Evolutionary conservation across 2,888 invertebrate species (phyloP).

Genomic region (Aethes cnicana): DNA sequence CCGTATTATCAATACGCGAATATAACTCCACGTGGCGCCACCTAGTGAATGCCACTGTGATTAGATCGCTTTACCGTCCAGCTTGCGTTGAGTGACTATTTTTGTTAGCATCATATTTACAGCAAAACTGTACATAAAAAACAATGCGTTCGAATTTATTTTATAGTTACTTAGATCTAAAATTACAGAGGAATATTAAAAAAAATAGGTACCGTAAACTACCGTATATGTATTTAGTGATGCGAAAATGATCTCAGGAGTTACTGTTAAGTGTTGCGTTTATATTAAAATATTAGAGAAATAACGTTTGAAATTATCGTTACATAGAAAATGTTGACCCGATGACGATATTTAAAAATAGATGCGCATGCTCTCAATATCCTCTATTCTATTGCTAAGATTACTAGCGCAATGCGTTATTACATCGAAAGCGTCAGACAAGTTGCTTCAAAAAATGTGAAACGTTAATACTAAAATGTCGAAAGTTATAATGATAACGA

Average conservation of each 20-base stretch:
- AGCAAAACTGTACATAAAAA: slow-evolving; percentile 39
- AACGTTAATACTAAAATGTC: slow-evolving; percentile 1
- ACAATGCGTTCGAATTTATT: slow-evolving; percentile 40
- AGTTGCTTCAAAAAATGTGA: slow-evolving; percentile 19
- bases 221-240: too few species aligned
- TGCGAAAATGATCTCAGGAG: too few species aligned
- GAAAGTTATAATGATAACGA: slow-evolving; percentile 22
- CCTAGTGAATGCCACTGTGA: slow-evolving; percentile 61
- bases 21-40: slow-evolving; percentile 64
- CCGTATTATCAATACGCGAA: slow-evolving; percentile 47
- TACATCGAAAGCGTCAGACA: slow-evolving; percentile 46
- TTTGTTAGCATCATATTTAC: slow-evolving; percentile 57
- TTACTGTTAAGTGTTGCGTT: too few species aligned
- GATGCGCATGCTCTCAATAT: slow-evolving; percentile 71
- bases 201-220: too few species aligned
- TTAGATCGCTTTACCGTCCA: too few species aligned
- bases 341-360: slow-evolving; percentile 76
- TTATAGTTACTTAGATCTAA: too few species aligned
- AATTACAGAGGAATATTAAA: too few species aligned
- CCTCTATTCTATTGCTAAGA: slow-evolving; percentile 59
- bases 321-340: slow-evolving; percentile 72
- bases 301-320: slow-evolving; percentile 34
- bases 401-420: slow-evolving; percentile 62
- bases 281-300: slow-evolving; percentile 33
- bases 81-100: slow-evolving; percentile 75